Evolutionary conservation across 1,140 invertebrate species (phyloP).

Genomic region (Bombus sylvicola): DNA sequence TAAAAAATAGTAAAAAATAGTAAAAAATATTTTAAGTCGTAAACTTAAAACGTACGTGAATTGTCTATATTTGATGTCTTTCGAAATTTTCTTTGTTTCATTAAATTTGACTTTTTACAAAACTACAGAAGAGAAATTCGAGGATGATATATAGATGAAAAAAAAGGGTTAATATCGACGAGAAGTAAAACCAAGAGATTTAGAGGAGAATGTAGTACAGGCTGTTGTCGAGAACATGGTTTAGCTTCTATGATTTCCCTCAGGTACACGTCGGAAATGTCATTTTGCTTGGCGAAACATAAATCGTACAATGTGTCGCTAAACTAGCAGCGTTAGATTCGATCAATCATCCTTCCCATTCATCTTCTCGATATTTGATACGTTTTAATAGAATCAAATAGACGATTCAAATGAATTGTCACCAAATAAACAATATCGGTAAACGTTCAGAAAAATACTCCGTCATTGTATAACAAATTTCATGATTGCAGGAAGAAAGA

Average conservation of each 20-base stretch:
- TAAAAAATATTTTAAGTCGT: no score
- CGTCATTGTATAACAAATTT: no score
- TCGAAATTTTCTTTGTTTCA: no score
- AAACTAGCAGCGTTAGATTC: background rate
- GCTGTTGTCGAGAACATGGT: background rate
- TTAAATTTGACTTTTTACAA: no score
- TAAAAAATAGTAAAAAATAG: no score
- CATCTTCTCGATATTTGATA: background rate
- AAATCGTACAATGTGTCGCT: background rate
- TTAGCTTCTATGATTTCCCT: background rate
- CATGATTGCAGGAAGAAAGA: no score
- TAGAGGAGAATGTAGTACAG: background rate
- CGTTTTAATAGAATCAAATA: background rate
- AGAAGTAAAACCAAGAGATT: background rate
- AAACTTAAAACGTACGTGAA: no score
- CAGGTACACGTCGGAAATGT: background rate
- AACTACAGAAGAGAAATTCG: no score
- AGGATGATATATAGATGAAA: no score
- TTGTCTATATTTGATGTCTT: no score
- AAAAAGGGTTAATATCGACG: background rate
- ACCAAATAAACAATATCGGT: no score
- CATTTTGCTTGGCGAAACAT: background rate
- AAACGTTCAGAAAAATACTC: no score
- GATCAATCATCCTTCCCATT: background rate
- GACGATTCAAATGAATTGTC: background rate